phyloP scores from a whole-genome alignment of 1,140 invertebrate species.

The Lucilia sericata region DNA sequence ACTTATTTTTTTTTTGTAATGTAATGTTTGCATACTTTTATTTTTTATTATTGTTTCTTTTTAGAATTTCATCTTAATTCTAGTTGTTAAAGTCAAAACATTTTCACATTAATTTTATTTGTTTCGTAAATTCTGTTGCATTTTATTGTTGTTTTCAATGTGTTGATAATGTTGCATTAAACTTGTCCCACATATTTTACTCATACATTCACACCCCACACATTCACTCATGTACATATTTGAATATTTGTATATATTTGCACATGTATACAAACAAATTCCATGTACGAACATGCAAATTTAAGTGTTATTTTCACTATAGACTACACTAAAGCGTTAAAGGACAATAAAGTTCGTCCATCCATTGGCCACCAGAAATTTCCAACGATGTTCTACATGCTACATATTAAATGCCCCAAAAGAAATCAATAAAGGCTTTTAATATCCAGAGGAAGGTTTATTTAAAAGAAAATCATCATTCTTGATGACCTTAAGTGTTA shows the following conservation, averaged over 20 bases:
- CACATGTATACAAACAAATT: not conserved
- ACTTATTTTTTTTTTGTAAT: not conserved
- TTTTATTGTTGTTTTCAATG: conserved; percentile 9
- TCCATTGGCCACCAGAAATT: no score
- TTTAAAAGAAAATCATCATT: not conserved
- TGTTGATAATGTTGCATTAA: conserved; percentile 24
- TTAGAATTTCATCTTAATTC: conserved; percentile 6
- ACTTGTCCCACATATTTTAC: conserved; percentile 8
- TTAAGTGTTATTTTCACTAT: not conserved
- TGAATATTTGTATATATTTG: not conserved
- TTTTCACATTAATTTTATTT: not conserved
- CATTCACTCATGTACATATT: not conserved
- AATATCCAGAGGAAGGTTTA: not conserved
- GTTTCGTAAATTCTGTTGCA: not conserved
- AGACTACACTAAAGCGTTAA: no score
- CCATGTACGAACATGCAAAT: conserved; percentile 8
- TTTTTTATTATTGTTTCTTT: not conserved
- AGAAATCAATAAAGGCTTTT: no score
- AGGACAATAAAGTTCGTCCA: no score
- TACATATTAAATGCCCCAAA: no score
- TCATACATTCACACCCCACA: not conserved
- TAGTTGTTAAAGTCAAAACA: conserved; percentile 25
- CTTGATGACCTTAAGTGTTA: not conserved
- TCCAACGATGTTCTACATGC: no score
- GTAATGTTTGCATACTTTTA: not conserved